Percentiles rank a stretch among this genome's conserved stretches.
phyloP scores from a whole-genome alignment of 92 coral and sea anemone genomes.

The Heteractis magnifica region DNA sequence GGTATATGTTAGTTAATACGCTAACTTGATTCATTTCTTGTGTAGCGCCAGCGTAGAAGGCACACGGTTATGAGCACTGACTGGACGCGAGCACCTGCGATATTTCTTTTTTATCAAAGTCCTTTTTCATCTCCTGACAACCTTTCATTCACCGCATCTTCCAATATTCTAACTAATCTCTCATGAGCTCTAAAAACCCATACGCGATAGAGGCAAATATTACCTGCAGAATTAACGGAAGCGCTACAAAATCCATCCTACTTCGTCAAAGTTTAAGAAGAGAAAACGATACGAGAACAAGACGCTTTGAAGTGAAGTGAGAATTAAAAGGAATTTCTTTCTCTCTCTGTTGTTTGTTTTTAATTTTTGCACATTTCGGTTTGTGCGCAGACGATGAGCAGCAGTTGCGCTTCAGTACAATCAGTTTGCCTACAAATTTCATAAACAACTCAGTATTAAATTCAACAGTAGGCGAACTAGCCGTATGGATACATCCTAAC shows the following conservation, averaged over 20 bases:
- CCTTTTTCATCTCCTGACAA: neutral
- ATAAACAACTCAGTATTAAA: too few species aligned
- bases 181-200: neutral
- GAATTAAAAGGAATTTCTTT: neutral
- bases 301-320: neutral
- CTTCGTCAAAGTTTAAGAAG: neutral
- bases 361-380: neutral
- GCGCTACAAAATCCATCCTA: neutral
- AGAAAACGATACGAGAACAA: neutral
- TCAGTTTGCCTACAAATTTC: neutral
- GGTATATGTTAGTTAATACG: too few species aligned
- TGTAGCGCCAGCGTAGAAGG: too few species aligned
- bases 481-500: too few species aligned
- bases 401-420: neutral
- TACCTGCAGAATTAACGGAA: neutral
- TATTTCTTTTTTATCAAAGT: neutral
- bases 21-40: too few species aligned
- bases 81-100: neutral
- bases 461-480: too few species aligned
- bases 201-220: neutral
- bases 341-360: neutral
- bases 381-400: neutral
- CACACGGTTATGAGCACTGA: too few species aligned
- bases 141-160: neutral
- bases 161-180: slow-evolving; percentile 7